These are phyloP conservation scores for Trachelus iudaicus DNA, from an alignment of 2,888 invertebrate genomes.

Conservation along the genomic window DNA sequence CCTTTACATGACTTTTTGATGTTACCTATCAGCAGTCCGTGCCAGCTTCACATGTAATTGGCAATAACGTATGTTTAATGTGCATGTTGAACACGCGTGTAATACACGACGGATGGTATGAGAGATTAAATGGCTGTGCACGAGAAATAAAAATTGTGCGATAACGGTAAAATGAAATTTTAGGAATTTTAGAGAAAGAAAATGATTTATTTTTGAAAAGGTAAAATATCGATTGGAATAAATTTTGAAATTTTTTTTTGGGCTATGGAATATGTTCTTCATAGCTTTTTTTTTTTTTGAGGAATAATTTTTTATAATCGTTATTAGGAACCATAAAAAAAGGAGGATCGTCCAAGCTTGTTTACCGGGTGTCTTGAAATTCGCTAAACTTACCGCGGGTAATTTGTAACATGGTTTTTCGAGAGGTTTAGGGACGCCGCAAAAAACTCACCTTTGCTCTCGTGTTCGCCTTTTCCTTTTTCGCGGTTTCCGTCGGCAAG, in stretches of 20 bases:
- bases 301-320: neutral
- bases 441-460: neutral
- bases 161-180: neutral
- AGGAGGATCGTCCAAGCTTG: neutral
- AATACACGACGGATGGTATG: neutral
- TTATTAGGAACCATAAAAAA: neutral
- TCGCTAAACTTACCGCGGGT: constrained; percentile 13
- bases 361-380: neutral
- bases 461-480: neutral
- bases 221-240: too few species aligned
- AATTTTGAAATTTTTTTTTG: too few species aligned
- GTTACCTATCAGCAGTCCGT: neutral
- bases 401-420: constrained; percentile 48
- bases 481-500: neutral
- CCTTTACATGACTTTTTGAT: neutral
- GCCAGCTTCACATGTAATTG: neutral
- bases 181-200: too few species aligned
- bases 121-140: neutral
- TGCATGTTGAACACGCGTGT: neutral
- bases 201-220: too few species aligned
- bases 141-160: neutral
- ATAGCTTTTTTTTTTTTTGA: neutral
- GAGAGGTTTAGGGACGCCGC: constrained; percentile 16
- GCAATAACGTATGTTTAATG: neutral
- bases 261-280: neutral